Base-by-base conservation (phyloP, 2,888 invertebrate species). In the Hemaris fuciformis region DNA sequence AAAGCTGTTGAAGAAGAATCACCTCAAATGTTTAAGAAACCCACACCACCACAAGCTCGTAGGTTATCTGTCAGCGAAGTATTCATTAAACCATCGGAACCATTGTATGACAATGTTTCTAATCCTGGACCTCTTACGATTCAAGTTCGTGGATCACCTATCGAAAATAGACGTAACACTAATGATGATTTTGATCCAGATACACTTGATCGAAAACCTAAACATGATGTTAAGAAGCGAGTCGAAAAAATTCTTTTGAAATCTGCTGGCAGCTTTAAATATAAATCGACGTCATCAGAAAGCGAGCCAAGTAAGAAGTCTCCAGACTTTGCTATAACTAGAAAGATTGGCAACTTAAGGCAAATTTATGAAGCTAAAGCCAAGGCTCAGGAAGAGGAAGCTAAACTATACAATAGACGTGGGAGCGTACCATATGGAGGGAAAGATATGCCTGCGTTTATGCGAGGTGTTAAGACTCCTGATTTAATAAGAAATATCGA, bases 181-280 rank as follows among this genome's bases (percentile, higher is more conserved):
- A 95, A 94, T 10, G 96, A 96, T 74, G 95, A 95, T 63, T 97
- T 97, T 77, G 97, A 97, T 79, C 97, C 97, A 0, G 97, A 97
- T 72, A 97, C 97, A 0, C 90, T 97, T 27, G 97, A 97, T 74
- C 93, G 97, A 42, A 97, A 97, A 77, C 95, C 96, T 0, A 88
- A 81, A 64, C 79, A 78, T 42, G 88, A 87, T 65, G 71, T 71
- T 5, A 89, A 86, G 62, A 91, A 91, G 72, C 81, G 88, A 6
- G 88, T 93, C 0, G 93, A 93, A 66, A 91, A 91, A 76, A 91
- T 93, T 71, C 84, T 96, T 0, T 81, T 97, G 0, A 93, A 94
- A 69, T 95, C 96, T 13, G 95, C 94, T 18, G 96, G 95, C 22
- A 97, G 96, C 66, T 97, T 97, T 73, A 94, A 95, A 70, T 93